Conservation (phyloP, 2,888 invertebrate species). For the Myopa testacea region DNA sequence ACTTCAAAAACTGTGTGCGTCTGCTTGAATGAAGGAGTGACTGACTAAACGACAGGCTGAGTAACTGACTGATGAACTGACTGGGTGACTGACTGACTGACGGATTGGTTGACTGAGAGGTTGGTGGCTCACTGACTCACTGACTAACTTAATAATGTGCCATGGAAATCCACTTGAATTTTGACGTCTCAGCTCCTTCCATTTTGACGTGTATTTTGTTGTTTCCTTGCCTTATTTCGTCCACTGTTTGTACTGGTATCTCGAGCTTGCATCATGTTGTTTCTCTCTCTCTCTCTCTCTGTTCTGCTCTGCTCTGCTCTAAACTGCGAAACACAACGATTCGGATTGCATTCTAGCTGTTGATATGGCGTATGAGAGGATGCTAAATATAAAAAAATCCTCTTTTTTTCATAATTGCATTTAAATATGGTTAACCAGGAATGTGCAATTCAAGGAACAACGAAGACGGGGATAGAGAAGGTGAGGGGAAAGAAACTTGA, state of each 20-base stretch:
- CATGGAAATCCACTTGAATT: slow-evolving; percentile 28
- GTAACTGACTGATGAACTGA: background rate
- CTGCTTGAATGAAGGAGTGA: slow-evolving; percentile 15
- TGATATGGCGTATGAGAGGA: background rate
- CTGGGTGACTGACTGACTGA: background rate
- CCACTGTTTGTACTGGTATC: background rate
- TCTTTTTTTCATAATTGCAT: slow-evolving; percentile 48
- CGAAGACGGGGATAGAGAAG: background rate
- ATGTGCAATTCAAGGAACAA: slow-evolving; percentile 21
- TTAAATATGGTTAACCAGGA: slow-evolving; percentile 47
- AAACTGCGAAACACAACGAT: too few relatives aligned
- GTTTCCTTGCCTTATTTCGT: background rate
- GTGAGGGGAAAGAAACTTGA: background rate
- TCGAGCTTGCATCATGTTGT: background rate
- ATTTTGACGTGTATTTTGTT: background rate
- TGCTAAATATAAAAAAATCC: slow-evolving; percentile 40
- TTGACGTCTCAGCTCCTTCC: slow-evolving; percentile 23
- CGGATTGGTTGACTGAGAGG: background rate
- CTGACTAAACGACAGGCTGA: background rate
- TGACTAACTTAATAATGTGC: background rate
- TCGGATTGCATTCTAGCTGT: too few relatives aligned
- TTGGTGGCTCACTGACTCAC: background rate
- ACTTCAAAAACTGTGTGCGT: background rate
- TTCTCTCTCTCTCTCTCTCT: background rate
- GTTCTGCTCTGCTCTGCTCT: too few relatives aligned